Evolutionary conservation across 2,888 invertebrate species (phyloP).

Genomic region (Aplocera efformata): DNA sequence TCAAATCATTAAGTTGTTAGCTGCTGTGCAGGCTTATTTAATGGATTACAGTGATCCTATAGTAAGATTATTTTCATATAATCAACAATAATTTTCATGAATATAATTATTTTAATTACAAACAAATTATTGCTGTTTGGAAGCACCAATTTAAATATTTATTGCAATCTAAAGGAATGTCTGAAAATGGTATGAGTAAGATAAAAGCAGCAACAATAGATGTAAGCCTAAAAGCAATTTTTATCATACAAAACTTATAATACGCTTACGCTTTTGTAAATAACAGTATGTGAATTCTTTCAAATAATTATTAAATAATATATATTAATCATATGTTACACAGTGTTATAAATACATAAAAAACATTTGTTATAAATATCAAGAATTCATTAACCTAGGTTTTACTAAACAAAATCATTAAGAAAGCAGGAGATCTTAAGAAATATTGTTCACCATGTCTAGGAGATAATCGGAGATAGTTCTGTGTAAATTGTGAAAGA

Average conservation of each 20-base stretch:
- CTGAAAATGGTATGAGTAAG: constrained; percentile 42
- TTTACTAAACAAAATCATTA: constrained; percentile 40
- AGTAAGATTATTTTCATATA: constrained; percentile 4
- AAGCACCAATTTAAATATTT: constrained; percentile 26
- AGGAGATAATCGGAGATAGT: constrained; percentile 18
- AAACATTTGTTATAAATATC: constrained; percentile 63
- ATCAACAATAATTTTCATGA: constrained; percentile 10
- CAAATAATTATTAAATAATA: constrained; percentile 65
- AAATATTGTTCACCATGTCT: constrained; percentile 31
- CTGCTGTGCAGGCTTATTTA: background rate
- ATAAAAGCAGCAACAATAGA: constrained; percentile 44
- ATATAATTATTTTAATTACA: constrained; percentile 3
- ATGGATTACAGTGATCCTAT: constrained; percentile 14
- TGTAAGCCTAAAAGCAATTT: constrained; percentile 50
- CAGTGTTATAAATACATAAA: constrained; percentile 53
- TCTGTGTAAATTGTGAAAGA: constrained; percentile 24
- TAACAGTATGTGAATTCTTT: constrained; percentile 51
- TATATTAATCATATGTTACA: constrained; percentile 68
- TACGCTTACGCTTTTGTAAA: constrained; percentile 54
- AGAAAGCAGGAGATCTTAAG: constrained; percentile 48
- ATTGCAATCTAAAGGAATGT: constrained; percentile 36
- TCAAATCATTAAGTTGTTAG: too few relatives aligned
- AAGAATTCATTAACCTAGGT: constrained; percentile 53
- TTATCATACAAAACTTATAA: constrained; percentile 50
- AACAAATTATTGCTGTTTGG: constrained; percentile 18